Evolutionary conservation across 2,888 invertebrate genomes (phyloP), one percentile per base, ranked within the genome.

Genomic region (Lasioglossum leucozonium): DNA sequence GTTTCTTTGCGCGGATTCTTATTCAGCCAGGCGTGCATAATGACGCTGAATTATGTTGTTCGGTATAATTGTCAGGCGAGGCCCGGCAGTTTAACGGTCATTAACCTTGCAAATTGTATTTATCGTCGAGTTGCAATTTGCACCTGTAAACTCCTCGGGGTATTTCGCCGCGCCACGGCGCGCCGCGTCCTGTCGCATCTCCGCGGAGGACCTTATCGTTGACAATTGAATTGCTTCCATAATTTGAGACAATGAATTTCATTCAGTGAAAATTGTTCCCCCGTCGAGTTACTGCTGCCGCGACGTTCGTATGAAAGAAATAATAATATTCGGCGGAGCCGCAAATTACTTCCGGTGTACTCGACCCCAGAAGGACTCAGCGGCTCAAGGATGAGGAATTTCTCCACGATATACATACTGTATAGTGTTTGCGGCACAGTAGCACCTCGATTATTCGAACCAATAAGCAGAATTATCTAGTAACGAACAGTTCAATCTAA

Each of bases 11-110:
- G 8, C 44, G 78, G 69, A 72, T 83, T 84, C 81, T 84, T 81
- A 90, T 81, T 85, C 87, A 90, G 47, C 87, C 81, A 89, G 72
- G 79, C 90, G 89, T 89, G 67, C 77, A 88, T 90, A 90, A 90
- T 87, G 81, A 90, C 79, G 77, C 72, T 55, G 79, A 89, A 90
- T 90, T 89, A 85, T 82, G 73, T 79, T 81, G 82, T 83, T 79
- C 51, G 67, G 72, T 44, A 81, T 89, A 90, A 90, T 90, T 86
- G 86, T 87, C 78, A 79, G 80, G 51, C 71, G 74, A 87, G 78
- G 85, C 86, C 83, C 42, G 85, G 75, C 86, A 80, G 89, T 90
- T 90, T 90, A 89, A 90, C 88, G 84, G 87, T 88, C 81, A 87
- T 89, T 85, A 88, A 88, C 84, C 85, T 88, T 79, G 86, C 55